A percentile compares a stretch with the other conserved stretches of the same genome.
These are phyloP conservation scores for Sorex araneus DNA, from an alignment of 2,113 vertebrate genomes.

Conservation along the genomic window DNA sequence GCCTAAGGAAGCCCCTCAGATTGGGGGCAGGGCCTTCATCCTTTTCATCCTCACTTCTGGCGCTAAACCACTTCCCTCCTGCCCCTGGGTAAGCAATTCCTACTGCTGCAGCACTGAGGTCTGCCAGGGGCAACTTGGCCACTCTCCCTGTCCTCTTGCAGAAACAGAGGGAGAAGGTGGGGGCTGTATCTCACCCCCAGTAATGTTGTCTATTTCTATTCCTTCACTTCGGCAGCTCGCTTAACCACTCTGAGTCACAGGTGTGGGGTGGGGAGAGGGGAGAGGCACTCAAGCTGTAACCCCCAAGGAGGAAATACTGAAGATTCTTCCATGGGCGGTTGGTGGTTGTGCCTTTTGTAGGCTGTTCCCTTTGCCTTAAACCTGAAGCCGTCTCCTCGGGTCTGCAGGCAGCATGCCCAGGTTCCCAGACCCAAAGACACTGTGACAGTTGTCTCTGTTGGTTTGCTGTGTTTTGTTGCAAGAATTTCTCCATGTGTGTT, in stretches of 20 bases:
- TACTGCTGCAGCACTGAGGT: background rate
- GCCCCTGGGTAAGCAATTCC: conserved; percentile 52
- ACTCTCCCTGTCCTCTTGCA: conserved; percentile 35
- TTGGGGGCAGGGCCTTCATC: conserved; percentile 44
- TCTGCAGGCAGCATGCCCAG: conserved; percentile 58
- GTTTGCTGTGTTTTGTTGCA: conserved; percentile 80
- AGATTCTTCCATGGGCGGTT: conserved; percentile 54
- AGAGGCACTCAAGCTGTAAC: conserved; percentile 29
- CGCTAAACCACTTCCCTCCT: conserved; percentile 19
- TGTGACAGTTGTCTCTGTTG: conserved; percentile 84
- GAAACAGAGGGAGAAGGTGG: conserved; percentile 56
- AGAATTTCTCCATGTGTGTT: conserved; percentile 70
- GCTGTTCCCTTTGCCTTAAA: conserved; percentile 89
- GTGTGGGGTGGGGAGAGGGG: background rate
- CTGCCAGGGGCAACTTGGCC: conserved; percentile 60
- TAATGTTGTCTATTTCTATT: conserved; percentile 34
- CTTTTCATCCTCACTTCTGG: background rate
- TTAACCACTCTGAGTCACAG: conserved; percentile 63
- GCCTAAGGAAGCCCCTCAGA: conserved; percentile 59
- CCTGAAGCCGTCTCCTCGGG: conserved; percentile 79
- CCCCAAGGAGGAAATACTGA: conserved; percentile 50
- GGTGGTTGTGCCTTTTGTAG: conserved; percentile 80
- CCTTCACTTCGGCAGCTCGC: conserved; percentile 61
- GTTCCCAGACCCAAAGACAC: conserved; percentile 87
- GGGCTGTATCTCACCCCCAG: conserved; percentile 41